phyloP scores from a whole-genome alignment of 2,113 vertebrate species.

The Acanthisitta chloris region DNA sequence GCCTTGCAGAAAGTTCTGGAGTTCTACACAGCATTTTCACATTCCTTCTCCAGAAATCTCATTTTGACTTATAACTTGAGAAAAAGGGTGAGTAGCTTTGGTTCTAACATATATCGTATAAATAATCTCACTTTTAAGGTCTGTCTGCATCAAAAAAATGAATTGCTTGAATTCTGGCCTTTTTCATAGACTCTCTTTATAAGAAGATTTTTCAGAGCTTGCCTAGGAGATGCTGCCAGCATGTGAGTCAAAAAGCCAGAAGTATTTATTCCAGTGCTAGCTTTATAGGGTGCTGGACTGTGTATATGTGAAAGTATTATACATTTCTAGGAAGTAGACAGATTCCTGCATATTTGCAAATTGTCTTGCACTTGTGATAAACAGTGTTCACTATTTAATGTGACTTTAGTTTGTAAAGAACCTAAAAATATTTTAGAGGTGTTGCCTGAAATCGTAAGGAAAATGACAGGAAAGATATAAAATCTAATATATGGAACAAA shows the following conservation, averaged over 20 bases:
- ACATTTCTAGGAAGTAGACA: background rate
- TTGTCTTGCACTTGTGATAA: background rate
- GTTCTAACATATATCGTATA: background rate
- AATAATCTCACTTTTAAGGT: background rate
- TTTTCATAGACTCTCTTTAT: background rate
- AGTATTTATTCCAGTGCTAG: background rate
- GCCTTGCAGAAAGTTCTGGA: slow-evolving; percentile 95
- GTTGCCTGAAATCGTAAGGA: background rate
- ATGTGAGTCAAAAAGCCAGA: background rate
- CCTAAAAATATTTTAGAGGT: background rate
- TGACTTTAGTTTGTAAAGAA: background rate
- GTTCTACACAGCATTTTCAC: slow-evolving; percentile 93
- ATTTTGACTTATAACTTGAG: slow-evolving; percentile 94
- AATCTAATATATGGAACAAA: background rate
- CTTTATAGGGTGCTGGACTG: background rate
- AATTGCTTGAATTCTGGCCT: background rate
- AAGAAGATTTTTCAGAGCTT: background rate
- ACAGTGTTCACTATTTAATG: background rate
- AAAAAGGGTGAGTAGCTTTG: slow-evolving; percentile 84
- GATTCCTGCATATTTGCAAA: background rate
- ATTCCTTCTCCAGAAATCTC: slow-evolving; percentile 93
- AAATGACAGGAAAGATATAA: background rate
- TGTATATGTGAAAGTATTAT: background rate
- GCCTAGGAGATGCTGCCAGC: background rate
- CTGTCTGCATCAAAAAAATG: background rate